Evolutionary conservation across 2,113 vertebrate genomes (phyloP).

Genomic region (Amia ocellicauda): DNA sequence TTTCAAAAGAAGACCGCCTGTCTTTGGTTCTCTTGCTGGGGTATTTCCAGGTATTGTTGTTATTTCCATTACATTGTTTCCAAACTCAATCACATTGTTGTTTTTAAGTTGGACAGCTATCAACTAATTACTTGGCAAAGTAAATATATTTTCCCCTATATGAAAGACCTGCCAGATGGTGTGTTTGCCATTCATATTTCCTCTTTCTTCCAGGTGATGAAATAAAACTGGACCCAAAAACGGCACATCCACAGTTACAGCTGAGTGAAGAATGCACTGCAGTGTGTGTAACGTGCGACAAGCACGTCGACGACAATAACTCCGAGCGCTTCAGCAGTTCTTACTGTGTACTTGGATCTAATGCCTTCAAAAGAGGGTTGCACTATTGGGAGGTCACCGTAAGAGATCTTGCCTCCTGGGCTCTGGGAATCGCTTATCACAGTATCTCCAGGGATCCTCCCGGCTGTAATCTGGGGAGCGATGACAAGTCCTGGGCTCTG

Average conservation of each 20-base stretch:
- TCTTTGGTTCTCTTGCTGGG: neutral
- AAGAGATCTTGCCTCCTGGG: conserved; percentile 21
- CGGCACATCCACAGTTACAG: conserved; percentile 21
- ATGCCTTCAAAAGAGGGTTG: conserved; percentile 15
- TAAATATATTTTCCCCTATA: no score
- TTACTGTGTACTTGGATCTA: conserved; percentile 22
- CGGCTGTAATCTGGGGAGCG: conserved; percentile 2
- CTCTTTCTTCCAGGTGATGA: conserved; percentile 13
- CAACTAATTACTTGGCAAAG: no score
- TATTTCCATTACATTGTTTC: no score
- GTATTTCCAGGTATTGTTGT: neutral
- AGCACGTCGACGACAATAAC: neutral
- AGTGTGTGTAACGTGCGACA: conserved; percentile 8
- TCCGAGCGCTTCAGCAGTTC: neutral
- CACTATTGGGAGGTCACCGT: conserved; percentile 33
- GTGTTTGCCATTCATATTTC: no score
- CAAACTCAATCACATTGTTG: no score
- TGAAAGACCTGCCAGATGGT: neutral
- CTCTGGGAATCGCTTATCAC: conserved; percentile 23
- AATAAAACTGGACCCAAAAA: conserved; percentile 16
- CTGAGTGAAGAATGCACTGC: conserved; percentile 13
- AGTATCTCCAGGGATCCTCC: neutral
- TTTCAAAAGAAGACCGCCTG: neutral
- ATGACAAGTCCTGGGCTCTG: conserved; percentile 24
- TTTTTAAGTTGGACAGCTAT: no score